Base-by-base conservation (phyloP, 1,140 invertebrate genomes). In the Zaprionus kolodkinae region DNA sequence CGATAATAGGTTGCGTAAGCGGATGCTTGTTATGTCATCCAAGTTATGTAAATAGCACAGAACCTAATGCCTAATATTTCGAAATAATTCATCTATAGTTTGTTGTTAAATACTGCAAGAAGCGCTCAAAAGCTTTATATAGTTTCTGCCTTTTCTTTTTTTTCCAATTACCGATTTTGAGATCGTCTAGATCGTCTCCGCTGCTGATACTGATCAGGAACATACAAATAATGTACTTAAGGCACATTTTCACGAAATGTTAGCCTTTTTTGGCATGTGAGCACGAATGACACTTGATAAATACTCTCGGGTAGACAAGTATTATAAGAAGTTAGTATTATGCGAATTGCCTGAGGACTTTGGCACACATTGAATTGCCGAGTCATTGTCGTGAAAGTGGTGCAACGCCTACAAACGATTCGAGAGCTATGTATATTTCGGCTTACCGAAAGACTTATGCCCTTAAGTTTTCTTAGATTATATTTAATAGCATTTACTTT, bases 1-100 rank as follows among this genome's bases (percentile, higher is more conserved):
- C 55, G 65, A 80, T 74, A 85, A 81, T 78, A 52, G 43, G 55
- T 73, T 71, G 66, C 61, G 43, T 60, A 80, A 80, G 78, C 48
- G 79, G 57, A 36, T 72, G 66, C 33, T 25, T 25, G 56, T n/a
- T 52, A 6, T 59, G 83, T 87, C 79, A 71, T 70, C 62, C 65
- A 72, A 72, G 67, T 66, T 66, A 48, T 25, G 40, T 11, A 56
- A 76, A 81, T 64, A 60, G 17, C 38, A 30, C 21, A 36, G 43
- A 79, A 57, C 55, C 71, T 45, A 84, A 45, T 62, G 38, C 59
- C n/a, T 62, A 75, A 66, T 17, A 62, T 50, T 52, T 63, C 33
- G 21, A 52, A 25, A 17, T 11, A 50, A 52, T 63, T 50, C 43
- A 17, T 9, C 2, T 1, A 25, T 62, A 62, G 15, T 36, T 63